A percentile compares a stretch with the other conserved stretches of the same genome.
Conservation (phyloP, 1,140 invertebrate genomes). For the Ceratina japonica region DNA sequence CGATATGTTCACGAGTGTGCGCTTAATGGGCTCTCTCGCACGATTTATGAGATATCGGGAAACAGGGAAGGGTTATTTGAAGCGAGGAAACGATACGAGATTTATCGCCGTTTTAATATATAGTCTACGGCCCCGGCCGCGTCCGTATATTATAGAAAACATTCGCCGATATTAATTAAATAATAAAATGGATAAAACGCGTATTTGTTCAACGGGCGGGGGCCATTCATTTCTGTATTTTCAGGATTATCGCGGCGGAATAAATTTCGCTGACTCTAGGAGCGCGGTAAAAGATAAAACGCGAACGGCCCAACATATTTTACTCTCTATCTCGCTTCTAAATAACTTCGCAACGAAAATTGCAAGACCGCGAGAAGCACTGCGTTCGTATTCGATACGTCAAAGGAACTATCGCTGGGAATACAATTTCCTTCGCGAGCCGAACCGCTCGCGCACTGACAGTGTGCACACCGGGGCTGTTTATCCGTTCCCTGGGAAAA, state of each 20-base stretch:
- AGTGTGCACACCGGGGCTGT: not conserved
- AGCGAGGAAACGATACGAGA: not conserved
- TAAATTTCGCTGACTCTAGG: no score
- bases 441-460: not conserved
- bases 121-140: no score
- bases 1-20: not conserved
- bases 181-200: not conserved
- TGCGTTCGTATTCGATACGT: not conserved
- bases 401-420: slow-evolving; percentile 18
- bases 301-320: no score
- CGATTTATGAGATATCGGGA: not conserved
- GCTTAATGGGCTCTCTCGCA: not conserved
- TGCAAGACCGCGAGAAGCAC: not conserved
- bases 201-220: not conserved
- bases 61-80: not conserved
- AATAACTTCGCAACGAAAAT: not conserved
- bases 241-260: no score
- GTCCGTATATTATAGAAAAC: no score
- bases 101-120: not conserved
- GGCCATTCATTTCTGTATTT: no score
- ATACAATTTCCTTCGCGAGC: slow-evolving; percentile 25
- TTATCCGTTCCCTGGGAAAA: slow-evolving; percentile 29
- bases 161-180: no score
- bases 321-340: not conserved
- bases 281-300: no score